These are phyloP conservation scores for Cephus pulcher DNA, from an alignment of 2,888 invertebrate genomes.

Conservation along the genomic window DNA sequence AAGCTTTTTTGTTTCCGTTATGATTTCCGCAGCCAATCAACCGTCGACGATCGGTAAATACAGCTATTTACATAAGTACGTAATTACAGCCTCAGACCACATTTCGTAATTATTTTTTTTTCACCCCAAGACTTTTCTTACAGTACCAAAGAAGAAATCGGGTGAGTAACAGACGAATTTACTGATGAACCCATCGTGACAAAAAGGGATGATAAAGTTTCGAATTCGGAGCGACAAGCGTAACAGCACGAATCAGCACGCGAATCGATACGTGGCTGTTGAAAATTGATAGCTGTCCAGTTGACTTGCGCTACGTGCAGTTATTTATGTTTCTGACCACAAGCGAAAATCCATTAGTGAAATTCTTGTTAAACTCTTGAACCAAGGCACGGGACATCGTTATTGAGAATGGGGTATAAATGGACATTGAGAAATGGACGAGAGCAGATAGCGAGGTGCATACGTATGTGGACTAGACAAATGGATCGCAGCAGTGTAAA, in stretches of 20 bases:
- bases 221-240: neutral
- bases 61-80: neutral
- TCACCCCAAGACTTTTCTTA: neutral
- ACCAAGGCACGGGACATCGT: neutral
- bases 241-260: neutral
- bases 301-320: neutral
- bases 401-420: neutral
- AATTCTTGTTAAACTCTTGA: neutral
- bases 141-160: neutral
- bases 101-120: neutral
- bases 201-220: neutral
- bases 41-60: neutral
- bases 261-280: neutral
- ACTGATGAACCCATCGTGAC: neutral
- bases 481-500: neutral
- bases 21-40: neutral
- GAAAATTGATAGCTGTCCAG: neutral
- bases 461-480: neutral
- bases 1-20: neutral
- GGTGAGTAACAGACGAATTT: neutral
- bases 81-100: neutral
- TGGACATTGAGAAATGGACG: neutral
- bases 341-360: neutral
- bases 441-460: neutral
- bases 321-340: neutral